A percentile compares a stretch with the other conserved stretches of the same genome.
Evolutionary conservation across 2,888 invertebrate species (phyloP).

Genomic region (Escarpia spicata): DNA sequence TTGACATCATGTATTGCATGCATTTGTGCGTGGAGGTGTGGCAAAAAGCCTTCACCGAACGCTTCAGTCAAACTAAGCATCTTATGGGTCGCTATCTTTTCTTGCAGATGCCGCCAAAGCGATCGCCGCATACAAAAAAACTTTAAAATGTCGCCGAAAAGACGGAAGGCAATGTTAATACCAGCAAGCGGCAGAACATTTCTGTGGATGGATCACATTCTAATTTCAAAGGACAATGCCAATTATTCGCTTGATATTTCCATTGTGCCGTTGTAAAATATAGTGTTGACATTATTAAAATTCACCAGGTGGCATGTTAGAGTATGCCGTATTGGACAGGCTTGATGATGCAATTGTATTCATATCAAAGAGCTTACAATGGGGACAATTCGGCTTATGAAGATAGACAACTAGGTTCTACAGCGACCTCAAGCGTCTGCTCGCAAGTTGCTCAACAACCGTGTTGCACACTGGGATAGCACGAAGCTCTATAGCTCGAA

Average conservation of each 20-base stretch:
- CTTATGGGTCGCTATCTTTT: background rate
- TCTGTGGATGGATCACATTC: background rate
- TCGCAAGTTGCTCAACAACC: too few species aligned
- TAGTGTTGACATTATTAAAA: background rate
- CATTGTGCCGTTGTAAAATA: background rate
- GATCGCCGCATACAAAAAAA: background rate
- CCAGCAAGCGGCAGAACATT: background rate
- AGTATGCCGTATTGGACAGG: background rate
- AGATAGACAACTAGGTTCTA: too few species aligned
- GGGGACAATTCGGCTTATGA: too few species aligned
- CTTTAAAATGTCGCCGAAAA: background rate
- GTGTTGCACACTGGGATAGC: too few species aligned
- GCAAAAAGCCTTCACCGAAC: too few species aligned
- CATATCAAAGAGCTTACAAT: too few species aligned
- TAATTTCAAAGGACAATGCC: background rate
- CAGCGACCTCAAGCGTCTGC: too few species aligned
- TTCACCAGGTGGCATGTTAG: background rate
- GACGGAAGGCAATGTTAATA: background rate
- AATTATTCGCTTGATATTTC: background rate
- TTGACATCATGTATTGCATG: too few species aligned
- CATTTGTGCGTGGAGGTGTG: too few species aligned
- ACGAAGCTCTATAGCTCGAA: too few species aligned
- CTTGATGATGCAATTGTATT: background rate
- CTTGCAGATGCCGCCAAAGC: background rate
- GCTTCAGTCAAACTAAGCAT: background rate